Evolutionary conservation across 2,888 invertebrate species (phyloP), one percentile per base, ranked within the genome.

Genomic region (Rosalia funebris): DNA sequence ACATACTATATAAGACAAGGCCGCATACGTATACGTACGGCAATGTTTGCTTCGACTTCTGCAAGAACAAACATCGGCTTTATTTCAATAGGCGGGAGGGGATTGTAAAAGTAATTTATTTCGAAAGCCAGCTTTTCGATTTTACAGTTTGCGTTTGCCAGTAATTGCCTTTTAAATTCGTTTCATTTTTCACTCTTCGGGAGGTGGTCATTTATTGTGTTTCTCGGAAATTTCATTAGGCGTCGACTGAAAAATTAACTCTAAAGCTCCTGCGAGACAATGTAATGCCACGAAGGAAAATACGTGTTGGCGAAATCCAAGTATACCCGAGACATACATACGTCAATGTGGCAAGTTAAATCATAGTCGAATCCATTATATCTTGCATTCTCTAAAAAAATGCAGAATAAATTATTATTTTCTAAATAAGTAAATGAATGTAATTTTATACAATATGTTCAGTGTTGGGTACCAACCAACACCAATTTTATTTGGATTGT

Each of bases 61-160:
- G 42, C 11, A 50, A 57, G 50, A 48, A 50, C 48, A 57, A 57
- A 57, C 50, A 50, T 44, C 15, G 37, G 20, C 10, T n/a, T 12
- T 34, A 25, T 41, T 44, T 50, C 25, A 2, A 50, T 34, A 16
- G 17, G 19, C 20, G 19, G 36, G 15, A 19, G 11, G 11, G 34
- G 10, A 34, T 5, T 25, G 25, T 25, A 44, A 44, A 50, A 20
- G 57, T 44, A 50, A 57, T 48, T 57, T 57, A 50, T 57, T 48
- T 50, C 25, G 36, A 52, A 57, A 47, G 47, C 19, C 19, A 10
- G 10, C 12, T 45, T 4, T 32, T 14, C 31, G 37, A 45, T 45
- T 46, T 55, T 12, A 20, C 36, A 34, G 46, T 46, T 55, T 41
- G 14, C 42, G 19, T 19, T 2, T 3, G 17, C 31, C 11, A n/a